A percentile compares a stretch with the other conserved stretches of the same genome.
Conservation (phyloP, 2,888 invertebrate species). For the Zelleria hepariella region DNA sequence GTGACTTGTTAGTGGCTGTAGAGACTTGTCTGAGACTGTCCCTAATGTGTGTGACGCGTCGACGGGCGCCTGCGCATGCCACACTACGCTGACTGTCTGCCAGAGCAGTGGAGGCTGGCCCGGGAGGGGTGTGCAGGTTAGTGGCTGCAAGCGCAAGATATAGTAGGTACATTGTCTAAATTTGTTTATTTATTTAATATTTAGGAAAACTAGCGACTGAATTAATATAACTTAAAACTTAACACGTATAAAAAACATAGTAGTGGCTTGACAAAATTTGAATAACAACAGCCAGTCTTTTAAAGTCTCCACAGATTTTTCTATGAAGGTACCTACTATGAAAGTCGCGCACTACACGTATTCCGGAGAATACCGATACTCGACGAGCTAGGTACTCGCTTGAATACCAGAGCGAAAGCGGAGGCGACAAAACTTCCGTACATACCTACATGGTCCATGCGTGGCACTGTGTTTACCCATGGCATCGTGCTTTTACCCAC, state of each 20-base stretch:
- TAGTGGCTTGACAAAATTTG: too few relatives aligned
- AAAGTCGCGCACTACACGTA: background rate
- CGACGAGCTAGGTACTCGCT: too few relatives aligned
- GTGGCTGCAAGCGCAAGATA: constrained; percentile 31
- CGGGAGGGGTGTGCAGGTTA: constrained; percentile 77
- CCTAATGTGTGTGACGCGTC: constrained; percentile 83
- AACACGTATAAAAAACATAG: too few relatives aligned
- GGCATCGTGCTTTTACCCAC: too few relatives aligned
- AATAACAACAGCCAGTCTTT: too few relatives aligned
- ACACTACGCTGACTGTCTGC: constrained; percentile 80
- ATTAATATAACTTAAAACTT: too few relatives aligned
- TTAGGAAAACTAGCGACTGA: too few relatives aligned
- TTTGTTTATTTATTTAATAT: background rate
- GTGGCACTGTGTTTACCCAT: too few relatives aligned
- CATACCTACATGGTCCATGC: too few relatives aligned
- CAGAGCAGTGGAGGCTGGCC: constrained; percentile 79
- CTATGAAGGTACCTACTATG: background rate
- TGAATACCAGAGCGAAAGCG: too few relatives aligned
- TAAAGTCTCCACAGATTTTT: background rate
- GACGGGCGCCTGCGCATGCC: constrained; percentile 83
- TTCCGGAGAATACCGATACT: too few relatives aligned
- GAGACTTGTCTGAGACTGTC: constrained; percentile 83
- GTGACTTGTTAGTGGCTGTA: background rate
- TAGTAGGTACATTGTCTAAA: background rate
- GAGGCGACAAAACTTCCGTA: too few relatives aligned